Conservation (phyloP, 2,113 vertebrate species). For the Bubo bubo region DNA sequence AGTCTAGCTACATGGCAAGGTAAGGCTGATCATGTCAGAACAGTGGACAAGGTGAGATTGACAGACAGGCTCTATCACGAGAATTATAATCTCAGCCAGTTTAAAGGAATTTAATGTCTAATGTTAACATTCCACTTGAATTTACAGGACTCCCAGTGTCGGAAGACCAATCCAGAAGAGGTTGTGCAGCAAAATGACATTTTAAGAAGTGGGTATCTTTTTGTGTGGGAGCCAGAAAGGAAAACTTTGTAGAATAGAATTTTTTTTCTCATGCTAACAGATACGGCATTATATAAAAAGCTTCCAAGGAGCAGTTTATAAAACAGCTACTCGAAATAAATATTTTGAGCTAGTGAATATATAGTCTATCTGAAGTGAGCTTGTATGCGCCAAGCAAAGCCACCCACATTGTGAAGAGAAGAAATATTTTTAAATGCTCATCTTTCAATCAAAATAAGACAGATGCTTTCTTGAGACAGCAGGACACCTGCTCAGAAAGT, state of each 20-base stretch:
- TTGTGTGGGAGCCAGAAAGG: background rate
- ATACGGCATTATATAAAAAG: background rate
- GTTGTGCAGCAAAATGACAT: background rate
- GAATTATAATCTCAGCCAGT: background rate
- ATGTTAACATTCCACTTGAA: background rate
- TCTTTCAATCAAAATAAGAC: background rate
- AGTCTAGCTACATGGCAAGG: fast-evolving
- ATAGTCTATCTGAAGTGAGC: background rate
- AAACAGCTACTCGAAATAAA: background rate
- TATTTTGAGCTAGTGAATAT: background rate
- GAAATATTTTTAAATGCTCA: background rate
- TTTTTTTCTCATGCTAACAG: background rate
- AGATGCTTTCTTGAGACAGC: background rate
- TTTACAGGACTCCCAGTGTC: background rate
- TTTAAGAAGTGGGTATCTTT: background rate
- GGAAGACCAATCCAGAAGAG: background rate
- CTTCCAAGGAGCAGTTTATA: background rate
- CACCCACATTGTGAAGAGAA: background rate
- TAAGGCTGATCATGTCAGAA: background rate
- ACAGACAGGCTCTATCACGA: fast-evolving
- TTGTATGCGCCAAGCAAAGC: background rate
- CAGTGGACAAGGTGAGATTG: background rate
- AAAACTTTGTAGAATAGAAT: background rate
- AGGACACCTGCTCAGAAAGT: background rate
- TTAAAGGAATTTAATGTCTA: background rate